Evolutionary conservation across 37 sponge, comb jelly and placozoan genomes (phyloP).

Genomic region (Bolinopsis microptera): DNA sequence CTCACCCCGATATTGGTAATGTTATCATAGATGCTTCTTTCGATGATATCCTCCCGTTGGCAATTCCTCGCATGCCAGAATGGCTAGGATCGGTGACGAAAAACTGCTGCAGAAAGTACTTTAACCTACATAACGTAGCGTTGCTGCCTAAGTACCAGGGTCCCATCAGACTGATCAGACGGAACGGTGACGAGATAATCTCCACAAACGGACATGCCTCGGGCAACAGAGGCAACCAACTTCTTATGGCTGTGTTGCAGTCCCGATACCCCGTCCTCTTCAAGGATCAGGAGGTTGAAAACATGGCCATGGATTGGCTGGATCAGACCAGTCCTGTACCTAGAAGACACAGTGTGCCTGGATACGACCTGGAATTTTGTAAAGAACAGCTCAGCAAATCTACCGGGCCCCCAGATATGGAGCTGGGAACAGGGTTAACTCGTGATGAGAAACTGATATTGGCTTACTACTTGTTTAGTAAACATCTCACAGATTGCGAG

Average conservation of each 20-base stretch:
- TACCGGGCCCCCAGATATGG: neutral
- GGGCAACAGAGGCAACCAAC: constrained; percentile 66
- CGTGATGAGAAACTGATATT: neutral
- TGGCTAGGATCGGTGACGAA: neutral
- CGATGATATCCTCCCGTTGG: constrained; percentile 68
- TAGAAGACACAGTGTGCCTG: constrained; percentile 3
- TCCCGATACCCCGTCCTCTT: constrained; percentile 65
- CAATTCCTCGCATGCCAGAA: constrained; percentile 58
- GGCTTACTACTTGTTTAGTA: constrained; percentile 23
- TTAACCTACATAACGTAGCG: constrained; percentile 56
- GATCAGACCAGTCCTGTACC: neutral
- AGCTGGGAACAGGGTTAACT: neutral
- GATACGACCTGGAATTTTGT: constrained; percentile 5
- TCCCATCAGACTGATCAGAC: constrained; percentile 66
- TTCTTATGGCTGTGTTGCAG: constrained; percentile 49
- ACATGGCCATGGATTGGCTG: constrained; percentile 18
- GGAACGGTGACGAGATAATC: constrained; percentile 67
- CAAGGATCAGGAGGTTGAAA: constrained; percentile 3
- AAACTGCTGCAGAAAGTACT: constrained; percentile 49
- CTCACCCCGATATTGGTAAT: constrained; percentile 52
- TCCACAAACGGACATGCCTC: constrained; percentile 42
- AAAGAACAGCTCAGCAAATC: neutral
- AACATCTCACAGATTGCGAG: constrained; percentile 36
- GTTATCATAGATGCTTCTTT: constrained; percentile 69
- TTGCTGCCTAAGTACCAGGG: constrained; percentile 53